Percentiles rank a stretch among this genome's conserved stretches.
Conservation (phyloP, 2,888 invertebrate genomes). For the Tolmerus cingulatus region DNA sequence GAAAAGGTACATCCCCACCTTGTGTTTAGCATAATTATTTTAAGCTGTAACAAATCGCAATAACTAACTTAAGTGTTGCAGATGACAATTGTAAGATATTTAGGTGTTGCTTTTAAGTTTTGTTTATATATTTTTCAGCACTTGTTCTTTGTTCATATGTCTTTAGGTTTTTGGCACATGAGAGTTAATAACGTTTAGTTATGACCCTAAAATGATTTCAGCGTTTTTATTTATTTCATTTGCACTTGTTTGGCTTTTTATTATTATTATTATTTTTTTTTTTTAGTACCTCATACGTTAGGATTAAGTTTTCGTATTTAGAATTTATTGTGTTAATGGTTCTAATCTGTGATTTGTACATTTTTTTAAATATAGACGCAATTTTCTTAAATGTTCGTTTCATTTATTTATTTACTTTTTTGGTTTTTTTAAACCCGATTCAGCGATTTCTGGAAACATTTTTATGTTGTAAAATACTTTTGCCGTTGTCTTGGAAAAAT, state of each 20-base stretch:
- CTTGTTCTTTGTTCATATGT: conserved; percentile 2
- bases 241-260: not conserved
- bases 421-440: too few species aligned
- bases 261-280: not conserved
- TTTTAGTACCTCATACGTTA: not conserved
- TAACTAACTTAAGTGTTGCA: conserved; percentile 22
- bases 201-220: not conserved
- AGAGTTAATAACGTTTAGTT: not conserved
- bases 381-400: not conserved
- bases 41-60: not conserved
- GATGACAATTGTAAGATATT: not conserved
- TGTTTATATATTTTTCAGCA: not conserved
- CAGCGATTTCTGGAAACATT: too few species aligned
- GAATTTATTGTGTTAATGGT: conserved; percentile 3
- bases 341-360: conserved; percentile 18
- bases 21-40: not conserved
- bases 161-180: not conserved
- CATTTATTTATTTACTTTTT: not conserved
- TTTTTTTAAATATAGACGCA: conserved; percentile 3
- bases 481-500: too few species aligned
- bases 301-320: not conserved
- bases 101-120: not conserved
- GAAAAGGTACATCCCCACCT: not conserved
- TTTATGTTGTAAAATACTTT: too few species aligned
- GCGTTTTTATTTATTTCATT: conserved; percentile 6